Base-by-base conservation (phyloP, 1,140 invertebrate species). In the Megalopta genalis region DNA sequence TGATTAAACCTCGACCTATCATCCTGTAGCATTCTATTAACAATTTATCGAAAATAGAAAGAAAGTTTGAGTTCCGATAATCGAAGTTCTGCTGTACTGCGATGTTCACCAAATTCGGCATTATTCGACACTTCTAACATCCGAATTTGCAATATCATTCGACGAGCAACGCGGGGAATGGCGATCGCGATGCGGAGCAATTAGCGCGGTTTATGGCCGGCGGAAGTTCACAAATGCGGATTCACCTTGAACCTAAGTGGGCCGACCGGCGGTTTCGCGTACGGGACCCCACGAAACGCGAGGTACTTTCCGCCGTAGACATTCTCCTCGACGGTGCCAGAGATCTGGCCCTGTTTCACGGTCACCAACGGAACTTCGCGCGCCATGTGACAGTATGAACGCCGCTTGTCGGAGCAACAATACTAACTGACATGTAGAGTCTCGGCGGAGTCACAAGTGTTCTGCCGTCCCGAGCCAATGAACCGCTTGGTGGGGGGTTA, bases 261-360 rank as follows among this genome's bases (percentile, higher is more conserved):
- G 0, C 89, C 90, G 5, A 87, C 9, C 0, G 90, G 90, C 8
- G 90, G 89, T 52, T 87, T 86, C 0, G 90, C 90, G 32, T 88
- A 90, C 0, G 90, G 90, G 60, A 90, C 75, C 25, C 89, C 90
- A 46, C 83, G 83, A 39, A 90, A 90, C 0, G 88, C 68, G 18
- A 71, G 52, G 18, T 81, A 90, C 7, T 62, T 1, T 1, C 52
- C 82, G 0, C 76, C 87, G 7, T 82, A 75, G 27, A 84, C 14
- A 37, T 52, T 80, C 7, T 69, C 57, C 8, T 86, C 68, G 0
- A 83, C 21, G 0, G 57, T 9, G 14, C 90, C 90, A 10, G 78
- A 75, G 1, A 90, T 54, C 14, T 52, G 49, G 4, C 90, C 90
- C 6, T 86, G 79, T 4, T 46, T 60, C 6, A 86, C 52, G 16